Evolutionary conservation across 1,140 invertebrate species (phyloP).

Genomic region (Megathymus violae): DNA sequence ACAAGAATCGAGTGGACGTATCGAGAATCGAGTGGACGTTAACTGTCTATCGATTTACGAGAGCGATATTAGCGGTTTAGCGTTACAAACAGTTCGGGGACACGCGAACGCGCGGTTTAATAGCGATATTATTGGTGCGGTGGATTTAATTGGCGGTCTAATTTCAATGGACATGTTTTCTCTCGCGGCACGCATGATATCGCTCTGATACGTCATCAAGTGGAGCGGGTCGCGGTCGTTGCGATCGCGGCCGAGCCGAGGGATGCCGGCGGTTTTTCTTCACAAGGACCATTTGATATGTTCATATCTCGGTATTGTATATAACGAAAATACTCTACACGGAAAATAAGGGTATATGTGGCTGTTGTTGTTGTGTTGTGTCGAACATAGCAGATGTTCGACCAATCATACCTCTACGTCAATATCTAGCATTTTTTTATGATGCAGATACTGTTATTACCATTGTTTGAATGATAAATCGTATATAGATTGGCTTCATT

Average conservation of each 20-base stretch:
- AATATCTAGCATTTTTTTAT: too few species aligned
- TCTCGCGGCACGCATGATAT: constrained; percentile 33
- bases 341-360: too few species aligned
- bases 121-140: constrained; percentile 11
- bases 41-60: background rate
- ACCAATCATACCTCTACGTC: too few species aligned
- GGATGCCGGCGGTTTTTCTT: constrained; percentile 13
- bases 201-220: constrained; percentile 27
- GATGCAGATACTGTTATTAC: too few species aligned
- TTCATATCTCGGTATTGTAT: background rate
- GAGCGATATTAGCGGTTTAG: constrained; percentile 16
- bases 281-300: background rate
- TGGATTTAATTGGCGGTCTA: constrained; percentile 31
- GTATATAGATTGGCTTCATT: too few species aligned
- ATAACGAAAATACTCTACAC: too few species aligned
- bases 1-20: constrained; percentile 7
- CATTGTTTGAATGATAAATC: too few species aligned
- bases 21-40: constrained; percentile 11
- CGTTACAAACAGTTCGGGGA: constrained; percentile 21
- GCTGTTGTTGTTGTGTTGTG: too few species aligned
- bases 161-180: constrained; percentile 32
- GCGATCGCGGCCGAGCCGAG: constrained; percentile 10
- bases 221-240: constrained; percentile 31
- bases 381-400: too few species aligned
- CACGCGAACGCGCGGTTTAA: constrained; percentile 27